Base-by-base conservation (phyloP, 2,888 invertebrate species). In the Athalia cordata region DNA sequence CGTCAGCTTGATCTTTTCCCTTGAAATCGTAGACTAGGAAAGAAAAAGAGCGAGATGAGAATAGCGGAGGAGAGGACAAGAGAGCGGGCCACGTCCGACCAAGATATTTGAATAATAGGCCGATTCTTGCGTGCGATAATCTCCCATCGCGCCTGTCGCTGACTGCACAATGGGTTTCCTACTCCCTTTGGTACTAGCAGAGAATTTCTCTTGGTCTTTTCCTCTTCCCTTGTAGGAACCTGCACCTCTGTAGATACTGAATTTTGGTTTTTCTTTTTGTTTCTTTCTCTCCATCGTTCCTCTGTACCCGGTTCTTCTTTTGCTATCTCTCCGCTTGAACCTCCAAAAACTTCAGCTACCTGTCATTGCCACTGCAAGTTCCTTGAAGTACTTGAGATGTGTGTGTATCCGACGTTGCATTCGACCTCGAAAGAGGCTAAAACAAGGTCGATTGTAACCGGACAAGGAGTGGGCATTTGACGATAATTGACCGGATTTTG, bases 1-100 rank as follows among this genome's bases (percentile, higher is more conserved):
- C 82, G 81, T 82, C 81, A 84, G 85, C 84, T 85, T 85, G 85
- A 86, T 86, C 85, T 85, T 84, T 81, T 81, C 77, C 82, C 81
- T 79, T 8, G 49, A 13, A 59, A 61, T 49, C 67, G 64, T 59
- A 57, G 45, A 62, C 59, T 59, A 61, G 59, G 72, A 72, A 59
- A 72, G 62, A 75, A n/a, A 50, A 75, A n/a, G 15, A 50, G 50
- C 15, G 11, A 7, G 49, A 49, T 13, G 74, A 15, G 15, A 61
- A 29, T 29, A 29, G 61, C 8, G 61, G 13, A 13, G 13, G 15
- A 61, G 61, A 61, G 52, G 13, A 13, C 9, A 15, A 15, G 62
- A 13, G 62, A 62, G 29, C 13, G 49, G 50, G 29, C n/a, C 11
- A 70, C 76, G 77, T 62, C 78, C 68, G 74, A 62, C 76, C 65